Conservation (phyloP, 2,888 invertebrate species). For the Dendrolimus houi region DNA sequence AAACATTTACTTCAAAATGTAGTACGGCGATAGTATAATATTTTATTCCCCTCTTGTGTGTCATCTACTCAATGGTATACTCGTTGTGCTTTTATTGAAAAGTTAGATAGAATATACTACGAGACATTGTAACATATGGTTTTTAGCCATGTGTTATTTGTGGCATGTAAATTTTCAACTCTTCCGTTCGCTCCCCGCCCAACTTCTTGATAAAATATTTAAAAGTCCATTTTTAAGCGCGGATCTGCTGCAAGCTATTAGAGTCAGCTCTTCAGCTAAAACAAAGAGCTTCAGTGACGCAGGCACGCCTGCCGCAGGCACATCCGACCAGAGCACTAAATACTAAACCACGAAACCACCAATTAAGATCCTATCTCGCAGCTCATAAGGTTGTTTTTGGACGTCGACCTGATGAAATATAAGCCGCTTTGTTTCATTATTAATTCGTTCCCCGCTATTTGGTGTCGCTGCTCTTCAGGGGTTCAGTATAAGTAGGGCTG, state of each 20-base stretch:
- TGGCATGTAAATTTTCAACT: constrained; percentile 17
- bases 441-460: constrained; percentile 68
- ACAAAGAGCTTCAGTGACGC: constrained; percentile 68
- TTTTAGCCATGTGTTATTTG: neutral
- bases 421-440: constrained; percentile 63
- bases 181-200: constrained; percentile 35
- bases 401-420: constrained; percentile 30
- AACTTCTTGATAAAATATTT: constrained; percentile 66
- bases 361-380: constrained; percentile 65
- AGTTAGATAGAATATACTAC: neutral
- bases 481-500: constrained; percentile 52
- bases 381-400: constrained; percentile 52
- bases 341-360: constrained; percentile 36
- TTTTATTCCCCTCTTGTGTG: too few species aligned
- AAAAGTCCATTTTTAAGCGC: constrained; percentile 69
- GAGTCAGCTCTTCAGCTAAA: constrained; percentile 71
- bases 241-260: constrained; percentile 73
- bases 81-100: neutral
- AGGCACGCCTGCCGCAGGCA: constrained; percentile 51
- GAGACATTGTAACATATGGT: neutral
- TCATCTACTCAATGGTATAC: too few species aligned
- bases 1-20: too few species aligned
- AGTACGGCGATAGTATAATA: too few species aligned
- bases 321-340: constrained; percentile 46
- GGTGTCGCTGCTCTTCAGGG: constrained; percentile 65